Percentiles rank a stretch among this genome's conserved stretches.
These are phyloP conservation scores for Romanogobio albipinnatus DNA, from an alignment of 2,113 vertebrate species.

Conservation along the genomic window DNA sequence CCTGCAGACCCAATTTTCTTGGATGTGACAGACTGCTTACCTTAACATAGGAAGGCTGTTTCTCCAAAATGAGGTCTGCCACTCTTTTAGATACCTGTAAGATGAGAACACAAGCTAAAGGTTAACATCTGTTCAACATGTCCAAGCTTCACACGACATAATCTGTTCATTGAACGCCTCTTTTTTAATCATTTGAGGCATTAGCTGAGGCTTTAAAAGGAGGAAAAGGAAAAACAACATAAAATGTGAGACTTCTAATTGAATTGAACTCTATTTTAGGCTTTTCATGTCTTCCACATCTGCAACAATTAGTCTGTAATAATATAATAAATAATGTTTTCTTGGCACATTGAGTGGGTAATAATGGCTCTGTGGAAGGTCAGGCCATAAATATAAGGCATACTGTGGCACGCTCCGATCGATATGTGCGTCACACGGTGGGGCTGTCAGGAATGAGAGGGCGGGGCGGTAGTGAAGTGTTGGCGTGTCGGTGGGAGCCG, in stretches of 20 bases:
- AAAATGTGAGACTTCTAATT: background rate
- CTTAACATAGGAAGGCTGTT: slow-evolving; percentile 97
- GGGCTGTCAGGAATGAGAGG: background rate
- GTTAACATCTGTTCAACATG: slow-evolving; percentile 20
- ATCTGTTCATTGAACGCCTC: background rate
- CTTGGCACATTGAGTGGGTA: background rate
- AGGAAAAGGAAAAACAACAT: background rate
- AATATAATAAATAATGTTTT: slow-evolving; percentile 10
- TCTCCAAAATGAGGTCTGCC: slow-evolving; percentile 97
- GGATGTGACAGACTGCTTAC: slow-evolving; percentile 72
- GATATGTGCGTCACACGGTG: slow-evolving; percentile 5
- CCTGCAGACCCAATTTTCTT: background rate
- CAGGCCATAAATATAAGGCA: slow-evolving; percentile 12
- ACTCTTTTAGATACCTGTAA: slow-evolving; percentile 96
- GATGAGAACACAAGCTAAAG: slow-evolving; percentile 34
- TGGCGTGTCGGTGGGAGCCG: background rate
- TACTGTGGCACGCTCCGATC: slow-evolving; percentile 18
- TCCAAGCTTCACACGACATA: background rate
- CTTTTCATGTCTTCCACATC: background rate
- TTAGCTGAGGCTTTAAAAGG: background rate
- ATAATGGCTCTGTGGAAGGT: slow-evolving; percentile 23
- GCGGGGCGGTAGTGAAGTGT: background rate
- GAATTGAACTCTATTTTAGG: background rate
- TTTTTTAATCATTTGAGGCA: slow-evolving; percentile 11
- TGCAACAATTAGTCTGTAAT: background rate